These are phyloP conservation scores for Andrena haemorrhoa DNA, from an alignment of 2,888 invertebrate species.

Conservation along the genomic window DNA sequence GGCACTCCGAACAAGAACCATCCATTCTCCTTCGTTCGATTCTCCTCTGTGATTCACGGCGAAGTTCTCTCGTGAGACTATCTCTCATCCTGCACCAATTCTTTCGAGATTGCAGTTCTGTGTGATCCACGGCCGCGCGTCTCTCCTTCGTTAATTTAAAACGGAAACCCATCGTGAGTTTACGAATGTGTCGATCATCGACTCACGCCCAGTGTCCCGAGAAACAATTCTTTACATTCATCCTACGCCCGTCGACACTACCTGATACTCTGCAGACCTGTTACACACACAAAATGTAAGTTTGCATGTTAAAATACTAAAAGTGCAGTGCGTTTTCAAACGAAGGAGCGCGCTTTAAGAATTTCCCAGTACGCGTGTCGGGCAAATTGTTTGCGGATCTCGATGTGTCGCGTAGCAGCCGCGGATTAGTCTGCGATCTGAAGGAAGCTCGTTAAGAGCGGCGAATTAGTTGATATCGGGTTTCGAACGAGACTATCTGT, in stretches of 20 bases:
- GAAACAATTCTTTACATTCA: conserved; percentile 5
- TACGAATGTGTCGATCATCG: conserved; percentile 31
- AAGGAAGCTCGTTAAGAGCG: neutral
- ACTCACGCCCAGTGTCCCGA: conserved; percentile 13
- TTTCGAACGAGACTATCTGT: conserved; percentile 14
- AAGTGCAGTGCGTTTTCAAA: too few species aligned
- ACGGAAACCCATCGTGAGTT: conserved; percentile 1
- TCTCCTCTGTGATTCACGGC: conserved; percentile 16
- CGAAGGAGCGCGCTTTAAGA: too few species aligned
- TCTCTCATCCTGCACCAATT: neutral
- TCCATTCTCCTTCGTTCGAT: neutral
- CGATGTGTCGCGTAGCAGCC: neutral
- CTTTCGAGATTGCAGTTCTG: neutral
- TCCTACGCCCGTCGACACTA: neutral
- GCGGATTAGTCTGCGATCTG: neutral
- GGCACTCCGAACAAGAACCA: neutral
- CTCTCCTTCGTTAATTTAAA: conserved; percentile 5
- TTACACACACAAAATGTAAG: neutral
- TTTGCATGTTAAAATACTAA: neutral
- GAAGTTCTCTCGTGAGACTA: neutral
- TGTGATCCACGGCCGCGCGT: neutral
- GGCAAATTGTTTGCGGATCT: too few species aligned
- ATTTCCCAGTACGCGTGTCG: too few species aligned
- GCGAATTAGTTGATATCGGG: neutral
- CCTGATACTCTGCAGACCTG: neutral